A percentile compares a stretch with the other conserved stretches of the same genome.
Conservation (phyloP, 2,888 invertebrate genomes). For the Seira musarum region DNA sequence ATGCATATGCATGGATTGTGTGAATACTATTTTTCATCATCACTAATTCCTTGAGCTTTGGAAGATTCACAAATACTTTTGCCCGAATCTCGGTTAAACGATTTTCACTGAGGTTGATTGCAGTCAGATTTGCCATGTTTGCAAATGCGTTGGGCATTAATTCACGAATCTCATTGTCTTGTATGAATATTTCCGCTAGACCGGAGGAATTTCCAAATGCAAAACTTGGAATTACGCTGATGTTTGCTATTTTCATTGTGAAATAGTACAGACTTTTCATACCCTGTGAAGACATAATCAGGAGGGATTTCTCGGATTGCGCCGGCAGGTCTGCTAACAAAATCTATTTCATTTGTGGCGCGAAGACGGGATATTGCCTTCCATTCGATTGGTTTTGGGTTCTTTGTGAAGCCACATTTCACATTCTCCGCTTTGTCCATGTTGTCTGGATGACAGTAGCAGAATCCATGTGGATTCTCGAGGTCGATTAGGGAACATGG, state of each 20-base stretch:
- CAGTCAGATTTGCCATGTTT: constrained; percentile 80
- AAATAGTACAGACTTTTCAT: constrained; percentile 63
- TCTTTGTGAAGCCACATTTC: constrained; percentile 84
- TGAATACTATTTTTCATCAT: constrained; percentile 70
- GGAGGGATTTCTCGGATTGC: constrained; percentile 58
- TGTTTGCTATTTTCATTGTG: constrained; percentile 41
- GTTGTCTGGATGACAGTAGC: constrained; percentile 79
- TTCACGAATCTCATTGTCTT: constrained; percentile 80
- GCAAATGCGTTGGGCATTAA: constrained; percentile 82
- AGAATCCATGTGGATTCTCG: constrained; percentile 70
- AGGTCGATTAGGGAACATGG: constrained; percentile 22
- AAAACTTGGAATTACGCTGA: constrained; percentile 77
- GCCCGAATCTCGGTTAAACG: constrained; percentile 82
- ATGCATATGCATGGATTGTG: constrained; percentile 70
- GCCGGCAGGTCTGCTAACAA: constrained; percentile 46
- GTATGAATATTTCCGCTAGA: constrained; percentile 79
- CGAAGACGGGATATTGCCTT: constrained; percentile 29
- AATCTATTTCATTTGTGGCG: constrained; percentile 27
- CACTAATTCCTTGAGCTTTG: constrained; percentile 74
- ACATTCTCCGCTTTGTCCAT: constrained; percentile 78
- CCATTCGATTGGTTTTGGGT: constrained; percentile 74
- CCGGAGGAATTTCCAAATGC: constrained; percentile 84
- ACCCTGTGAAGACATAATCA: constrained; percentile 41
- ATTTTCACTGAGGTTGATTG: constrained; percentile 83
- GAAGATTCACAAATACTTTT: constrained; percentile 82